Percentiles rank a stretch among this genome's conserved stretches.
phyloP scores from a whole-genome alignment of 2,888 invertebrate species.

The Epinotia ramella region DNA sequence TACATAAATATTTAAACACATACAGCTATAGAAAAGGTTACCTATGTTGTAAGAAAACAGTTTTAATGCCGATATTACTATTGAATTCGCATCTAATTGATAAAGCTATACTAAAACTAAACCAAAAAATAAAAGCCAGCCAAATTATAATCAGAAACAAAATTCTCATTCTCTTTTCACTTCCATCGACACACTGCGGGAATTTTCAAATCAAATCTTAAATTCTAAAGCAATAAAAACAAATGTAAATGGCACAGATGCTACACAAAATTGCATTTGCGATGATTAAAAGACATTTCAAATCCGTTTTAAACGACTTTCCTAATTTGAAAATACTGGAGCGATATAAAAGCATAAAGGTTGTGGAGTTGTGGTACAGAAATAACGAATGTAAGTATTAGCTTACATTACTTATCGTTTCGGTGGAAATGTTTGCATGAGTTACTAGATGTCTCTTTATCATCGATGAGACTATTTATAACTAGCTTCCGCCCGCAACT shows the following conservation, averaged over 20 bases:
- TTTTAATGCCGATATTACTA: too few relatives aligned
- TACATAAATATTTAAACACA: too few relatives aligned
- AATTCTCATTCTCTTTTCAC: not conserved
- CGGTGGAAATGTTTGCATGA: not conserved
- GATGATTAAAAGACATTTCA: constrained; percentile 19
- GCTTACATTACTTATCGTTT: not conserved
- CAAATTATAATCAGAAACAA: not conserved
- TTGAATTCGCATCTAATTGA: too few relatives aligned
- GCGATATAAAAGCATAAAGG: not conserved
- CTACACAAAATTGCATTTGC: constrained; percentile 19
- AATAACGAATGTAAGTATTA: not conserved
- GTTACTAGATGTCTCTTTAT: too few relatives aligned
- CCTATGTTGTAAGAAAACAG: too few relatives aligned
- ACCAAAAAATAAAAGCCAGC: not conserved
- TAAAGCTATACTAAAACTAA: not conserved
- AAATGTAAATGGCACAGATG: constrained; percentile 3
- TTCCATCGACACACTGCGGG: not conserved
- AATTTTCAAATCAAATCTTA: not conserved
- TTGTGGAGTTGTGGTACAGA: not conserved
- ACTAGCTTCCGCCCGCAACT: too few relatives aligned
- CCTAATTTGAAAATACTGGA: constrained; percentile 7
- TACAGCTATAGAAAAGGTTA: too few relatives aligned
- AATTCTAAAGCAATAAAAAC: constrained; percentile 9
- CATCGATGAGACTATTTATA: too few relatives aligned
- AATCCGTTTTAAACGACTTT: not conserved